A percentile compares a stretch with the other conserved stretches of the same genome.
Evolutionary conservation across 2,797 vertebrate species (phyloP).

Genomic region (Cetoscarus ocellatus): DNA sequence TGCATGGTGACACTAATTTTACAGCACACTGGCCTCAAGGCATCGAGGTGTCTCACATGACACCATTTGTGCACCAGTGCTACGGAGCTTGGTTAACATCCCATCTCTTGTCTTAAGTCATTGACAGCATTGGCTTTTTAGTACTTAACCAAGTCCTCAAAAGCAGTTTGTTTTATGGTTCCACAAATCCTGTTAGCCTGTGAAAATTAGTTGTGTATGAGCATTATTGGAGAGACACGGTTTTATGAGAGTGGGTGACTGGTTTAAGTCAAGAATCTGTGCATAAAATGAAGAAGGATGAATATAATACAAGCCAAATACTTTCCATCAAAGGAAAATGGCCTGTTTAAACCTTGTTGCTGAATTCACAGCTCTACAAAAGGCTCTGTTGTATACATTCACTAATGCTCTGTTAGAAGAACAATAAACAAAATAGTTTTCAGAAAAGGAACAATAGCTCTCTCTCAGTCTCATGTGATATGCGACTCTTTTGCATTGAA

Average conservation of each 20-base stretch:
- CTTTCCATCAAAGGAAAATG: background rate
- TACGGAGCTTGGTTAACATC: background rate
- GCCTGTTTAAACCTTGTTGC: constrained; percentile 11
- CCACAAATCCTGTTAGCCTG: background rate
- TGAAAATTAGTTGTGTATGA: constrained; percentile 16
- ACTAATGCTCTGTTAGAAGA: constrained; percentile 67
- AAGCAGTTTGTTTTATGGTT: background rate
- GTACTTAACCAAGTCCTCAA: constrained; percentile 15
- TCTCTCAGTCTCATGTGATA: constrained; percentile 62
- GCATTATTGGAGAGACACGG: constrained; percentile 7
- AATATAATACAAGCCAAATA: background rate
- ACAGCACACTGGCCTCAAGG: no score
- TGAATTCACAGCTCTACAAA: constrained; percentile 34
- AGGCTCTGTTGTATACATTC: constrained; percentile 25
- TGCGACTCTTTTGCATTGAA: constrained; percentile 57
- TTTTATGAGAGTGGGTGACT: constrained; percentile 7
- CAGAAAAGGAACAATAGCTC: constrained; percentile 64
- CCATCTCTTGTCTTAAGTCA: background rate
- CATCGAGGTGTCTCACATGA: no score
- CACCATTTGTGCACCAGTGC: background rate
- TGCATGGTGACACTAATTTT: no score
- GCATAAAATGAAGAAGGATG: background rate
- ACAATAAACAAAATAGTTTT: constrained; percentile 64
- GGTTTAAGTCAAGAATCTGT: background rate
- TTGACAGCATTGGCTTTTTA: background rate